These are phyloP conservation scores for rat (Rattus norvegicus) DNA, from an alignment of 2,113 vertebrate genomes.

Conservation along the genomic window DNA sequence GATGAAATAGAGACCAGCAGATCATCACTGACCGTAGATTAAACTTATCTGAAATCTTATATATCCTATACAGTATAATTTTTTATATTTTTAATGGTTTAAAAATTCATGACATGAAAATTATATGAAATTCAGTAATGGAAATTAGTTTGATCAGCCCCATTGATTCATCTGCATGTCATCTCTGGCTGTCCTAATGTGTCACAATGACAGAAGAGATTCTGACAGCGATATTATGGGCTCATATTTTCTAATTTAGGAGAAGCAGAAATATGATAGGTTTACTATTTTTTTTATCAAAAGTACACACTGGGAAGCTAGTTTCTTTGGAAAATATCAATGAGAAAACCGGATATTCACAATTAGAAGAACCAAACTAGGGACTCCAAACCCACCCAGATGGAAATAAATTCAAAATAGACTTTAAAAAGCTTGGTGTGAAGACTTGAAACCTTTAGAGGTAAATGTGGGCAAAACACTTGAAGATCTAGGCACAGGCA, in stretches of 20 bases:
- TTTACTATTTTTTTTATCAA: background rate
- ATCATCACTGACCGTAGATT: background rate
- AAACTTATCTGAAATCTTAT: background rate
- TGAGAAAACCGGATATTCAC: background rate
- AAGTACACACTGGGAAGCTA: background rate
- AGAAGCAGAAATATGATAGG: slow-evolving; percentile 24
- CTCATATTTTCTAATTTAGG: slow-evolving; percentile 1
- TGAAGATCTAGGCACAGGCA: background rate
- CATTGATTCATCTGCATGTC: background rate
- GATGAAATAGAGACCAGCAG: background rate
- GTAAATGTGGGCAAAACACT: background rate
- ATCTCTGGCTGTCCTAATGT: background rate
- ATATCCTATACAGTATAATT: background rate
- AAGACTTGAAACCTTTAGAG: background rate
- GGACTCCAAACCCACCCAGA: background rate
- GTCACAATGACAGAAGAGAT: background rate
- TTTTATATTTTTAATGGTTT: background rate
- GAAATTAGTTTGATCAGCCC: background rate
- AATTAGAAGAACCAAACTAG: background rate
- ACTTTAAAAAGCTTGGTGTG: background rate
- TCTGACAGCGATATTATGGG: background rate
- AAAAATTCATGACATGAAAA: background rate
- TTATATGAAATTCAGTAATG: background rate
- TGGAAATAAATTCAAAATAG: background rate
- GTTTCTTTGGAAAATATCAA: background rate